phyloP scores from a whole-genome alignment of 2,113 vertebrate genomes.

The Rhea americana region DNA sequence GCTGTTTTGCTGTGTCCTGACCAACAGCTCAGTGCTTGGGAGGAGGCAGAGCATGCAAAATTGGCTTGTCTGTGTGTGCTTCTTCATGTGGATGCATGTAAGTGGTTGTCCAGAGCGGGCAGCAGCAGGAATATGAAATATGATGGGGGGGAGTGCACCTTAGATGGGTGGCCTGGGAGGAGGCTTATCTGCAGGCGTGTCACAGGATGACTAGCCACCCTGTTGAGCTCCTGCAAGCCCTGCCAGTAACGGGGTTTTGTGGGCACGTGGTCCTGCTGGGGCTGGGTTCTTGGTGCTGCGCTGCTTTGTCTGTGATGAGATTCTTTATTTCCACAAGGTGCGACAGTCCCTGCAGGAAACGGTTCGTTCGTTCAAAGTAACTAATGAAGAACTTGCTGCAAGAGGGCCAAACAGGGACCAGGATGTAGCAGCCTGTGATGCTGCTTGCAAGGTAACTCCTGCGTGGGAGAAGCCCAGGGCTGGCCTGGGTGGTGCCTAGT shows the following conservation, averaged over 20 bases:
- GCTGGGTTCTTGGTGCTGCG: rapidly evolving
- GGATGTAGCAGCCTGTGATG: constrained; percentile 78
- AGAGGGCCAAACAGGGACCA: constrained; percentile 41
- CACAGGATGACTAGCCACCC: too few species aligned
- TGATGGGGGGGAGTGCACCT: too few species aligned
- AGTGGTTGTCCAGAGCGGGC: too few species aligned
- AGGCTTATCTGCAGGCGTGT: too few species aligned
- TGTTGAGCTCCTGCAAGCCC: not conserved
- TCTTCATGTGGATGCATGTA: too few species aligned
- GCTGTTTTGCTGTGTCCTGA: too few species aligned
- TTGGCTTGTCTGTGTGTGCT: too few species aligned
- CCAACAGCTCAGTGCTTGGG: too few species aligned
- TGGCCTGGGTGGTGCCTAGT: rapidly evolving
- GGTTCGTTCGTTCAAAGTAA: constrained; percentile 87
- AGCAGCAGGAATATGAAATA: too few species aligned
- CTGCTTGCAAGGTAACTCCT: constrained; percentile 83
- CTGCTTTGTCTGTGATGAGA: not conserved
- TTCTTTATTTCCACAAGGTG: constrained; percentile 69
- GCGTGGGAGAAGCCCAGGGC: not conserved
- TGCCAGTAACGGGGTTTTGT: not conserved
- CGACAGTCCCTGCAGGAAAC: constrained; percentile 88
- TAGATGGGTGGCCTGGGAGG: too few species aligned
- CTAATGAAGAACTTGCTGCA: constrained; percentile 87
- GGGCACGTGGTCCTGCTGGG: rapidly evolving
- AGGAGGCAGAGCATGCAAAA: too few species aligned